Evolutionary conservation across 2,888 invertebrate genomes (phyloP).

Genomic region (Ceraclea dissimilis): DNA sequence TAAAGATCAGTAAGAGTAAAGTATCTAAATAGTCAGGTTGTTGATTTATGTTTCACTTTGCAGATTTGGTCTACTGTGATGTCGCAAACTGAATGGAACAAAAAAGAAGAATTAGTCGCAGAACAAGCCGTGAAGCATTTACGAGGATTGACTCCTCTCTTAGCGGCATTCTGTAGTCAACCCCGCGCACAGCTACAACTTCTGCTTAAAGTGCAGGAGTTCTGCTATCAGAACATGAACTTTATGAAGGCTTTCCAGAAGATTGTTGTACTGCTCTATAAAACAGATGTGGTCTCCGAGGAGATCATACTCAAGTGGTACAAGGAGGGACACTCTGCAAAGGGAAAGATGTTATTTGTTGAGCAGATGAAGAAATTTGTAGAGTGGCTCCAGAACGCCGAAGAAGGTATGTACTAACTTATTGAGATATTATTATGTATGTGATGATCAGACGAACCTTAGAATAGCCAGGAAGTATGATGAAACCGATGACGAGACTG

Average conservation of each 20-base stretch:
- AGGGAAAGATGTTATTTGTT: slow-evolving; percentile 96
- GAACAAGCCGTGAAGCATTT: slow-evolving; percentile 91
- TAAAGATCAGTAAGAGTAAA: background rate
- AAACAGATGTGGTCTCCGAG: slow-evolving; percentile 87
- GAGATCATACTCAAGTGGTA: slow-evolving; percentile 95
- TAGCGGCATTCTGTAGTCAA: slow-evolving; percentile 80
- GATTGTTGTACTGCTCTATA: slow-evolving; percentile 89
- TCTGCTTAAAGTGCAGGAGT: slow-evolving; percentile 90
- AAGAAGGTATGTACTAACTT: slow-evolving; percentile 55
- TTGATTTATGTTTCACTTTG: background rate
- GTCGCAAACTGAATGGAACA: slow-evolving; percentile 96
- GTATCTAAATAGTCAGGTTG: too few relatives aligned
- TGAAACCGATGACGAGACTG: slow-evolving; percentile 52
- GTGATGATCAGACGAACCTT: too few relatives aligned
- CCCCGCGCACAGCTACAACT: slow-evolving; percentile 83
- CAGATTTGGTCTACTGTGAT: slow-evolving; percentile 93
- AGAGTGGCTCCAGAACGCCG: slow-evolving; percentile 95
- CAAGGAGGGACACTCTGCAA: slow-evolving; percentile 84
- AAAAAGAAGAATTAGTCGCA: slow-evolving; percentile 93
- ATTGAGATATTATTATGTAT: too few relatives aligned
- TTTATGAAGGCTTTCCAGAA: slow-evolving; percentile 98
- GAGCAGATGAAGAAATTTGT: slow-evolving; percentile 98
- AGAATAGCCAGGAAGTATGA: too few relatives aligned
- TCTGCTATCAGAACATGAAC: slow-evolving; percentile 98
- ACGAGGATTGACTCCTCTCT: slow-evolving; percentile 76